These are phyloP conservation scores for Rhagoletis pomonella DNA, from an alignment of 1,140 invertebrate species.

Conservation along the genomic window DNA sequence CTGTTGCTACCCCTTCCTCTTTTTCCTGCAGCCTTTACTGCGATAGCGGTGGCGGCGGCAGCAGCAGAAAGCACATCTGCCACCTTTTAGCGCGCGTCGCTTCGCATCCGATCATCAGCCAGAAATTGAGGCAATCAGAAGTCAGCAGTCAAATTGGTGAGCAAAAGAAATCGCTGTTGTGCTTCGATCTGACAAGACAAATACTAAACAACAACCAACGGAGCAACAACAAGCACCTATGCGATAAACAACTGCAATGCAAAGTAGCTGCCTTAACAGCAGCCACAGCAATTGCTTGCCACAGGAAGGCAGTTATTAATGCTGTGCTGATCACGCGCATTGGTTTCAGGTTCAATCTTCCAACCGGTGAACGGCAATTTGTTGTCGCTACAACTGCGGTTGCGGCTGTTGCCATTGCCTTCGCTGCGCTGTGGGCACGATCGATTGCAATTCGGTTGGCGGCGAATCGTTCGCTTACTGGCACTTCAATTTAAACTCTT, in stretches of 20 bases:
- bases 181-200: slow-evolving; percentile 45
- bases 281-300: background rate
- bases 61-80: slow-evolving; percentile 15
- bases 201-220: background rate
- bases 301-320: slow-evolving; percentile 22
- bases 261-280: background rate
- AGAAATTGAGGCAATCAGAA: slow-evolving; percentile 48
- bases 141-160: slow-evolving; percentile 48
- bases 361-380: background rate
- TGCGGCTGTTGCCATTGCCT: background rate
- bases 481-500: slow-evolving; percentile 33
- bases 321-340: background rate
- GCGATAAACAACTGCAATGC: background rate
- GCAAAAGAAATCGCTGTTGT: slow-evolving; percentile 46
- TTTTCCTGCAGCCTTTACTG: background rate
- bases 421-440: slow-evolving; percentile 14
- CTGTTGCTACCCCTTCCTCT: background rate
- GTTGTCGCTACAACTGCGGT: background rate
- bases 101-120: slow-evolving; percentile 49
- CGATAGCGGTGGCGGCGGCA: background rate
- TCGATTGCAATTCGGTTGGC: slow-evolving; percentile 37
- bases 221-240: slow-evolving; percentile 1
- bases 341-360: slow-evolving; percentile 2
- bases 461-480: slow-evolving; percentile 19
- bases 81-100: slow-evolving; percentile 44